Conservation (phyloP, 2,113 vertebrate species). For the Mesoclemmys tuberculata region DNA sequence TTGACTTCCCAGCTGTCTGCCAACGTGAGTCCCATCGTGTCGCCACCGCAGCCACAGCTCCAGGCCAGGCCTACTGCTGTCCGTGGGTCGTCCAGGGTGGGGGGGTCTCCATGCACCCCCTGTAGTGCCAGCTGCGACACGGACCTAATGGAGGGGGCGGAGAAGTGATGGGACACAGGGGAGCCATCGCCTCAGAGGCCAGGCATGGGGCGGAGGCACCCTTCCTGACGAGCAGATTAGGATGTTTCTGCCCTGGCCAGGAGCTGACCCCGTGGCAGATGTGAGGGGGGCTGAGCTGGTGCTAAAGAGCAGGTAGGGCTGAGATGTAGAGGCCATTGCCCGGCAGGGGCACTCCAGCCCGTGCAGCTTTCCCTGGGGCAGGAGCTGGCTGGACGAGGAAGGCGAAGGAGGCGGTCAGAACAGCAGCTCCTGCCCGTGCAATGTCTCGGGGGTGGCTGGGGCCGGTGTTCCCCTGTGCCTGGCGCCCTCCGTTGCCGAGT, state of each 20-base stretch:
- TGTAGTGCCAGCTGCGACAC: background rate
- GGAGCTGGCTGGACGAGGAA: background rate
- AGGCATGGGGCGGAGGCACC: background rate
- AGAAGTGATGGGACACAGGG: too few relatives aligned
- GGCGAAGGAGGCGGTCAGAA: too few relatives aligned
- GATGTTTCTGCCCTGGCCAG: too few relatives aligned
- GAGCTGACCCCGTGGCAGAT: background rate
- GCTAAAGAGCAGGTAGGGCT: background rate
- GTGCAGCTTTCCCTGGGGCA: too few relatives aligned
- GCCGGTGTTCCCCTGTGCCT: too few relatives aligned
- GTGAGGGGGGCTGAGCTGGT: background rate
- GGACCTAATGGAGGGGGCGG: background rate
- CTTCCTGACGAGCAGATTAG: background rate
- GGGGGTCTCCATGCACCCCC: background rate
- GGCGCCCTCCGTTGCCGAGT: too few relatives aligned
- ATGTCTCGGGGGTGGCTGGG: too few relatives aligned
- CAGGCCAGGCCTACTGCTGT: background rate
- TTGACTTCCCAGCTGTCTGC: constrained; percentile 93
- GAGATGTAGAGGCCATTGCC: background rate
- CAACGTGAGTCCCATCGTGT: constrained; percentile 82
- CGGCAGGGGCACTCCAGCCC: background rate
- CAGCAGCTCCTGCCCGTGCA: too few relatives aligned
- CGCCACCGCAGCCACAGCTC: background rate
- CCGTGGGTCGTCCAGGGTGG: rapidly evolving
- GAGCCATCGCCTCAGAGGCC: background rate